Evolutionary conservation across 2,888 invertebrate genomes (phyloP).

Genomic region (Nesidiocoris tenuis): DNA sequence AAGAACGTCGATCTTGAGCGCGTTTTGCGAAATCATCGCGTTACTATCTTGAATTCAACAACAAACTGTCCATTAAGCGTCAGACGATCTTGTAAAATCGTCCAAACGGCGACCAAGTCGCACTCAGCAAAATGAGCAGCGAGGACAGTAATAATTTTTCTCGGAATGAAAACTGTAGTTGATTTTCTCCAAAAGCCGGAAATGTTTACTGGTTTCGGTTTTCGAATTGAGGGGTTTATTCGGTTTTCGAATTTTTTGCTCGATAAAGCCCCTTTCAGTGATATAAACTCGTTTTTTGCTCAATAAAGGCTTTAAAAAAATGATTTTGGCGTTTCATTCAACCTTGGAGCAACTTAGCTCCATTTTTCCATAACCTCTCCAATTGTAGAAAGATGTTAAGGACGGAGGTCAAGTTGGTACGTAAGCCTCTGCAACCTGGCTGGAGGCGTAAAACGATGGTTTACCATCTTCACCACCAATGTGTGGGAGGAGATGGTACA

Average conservation of each 20-base stretch:
- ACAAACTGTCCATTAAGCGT: too few species aligned
- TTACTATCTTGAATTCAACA: too few species aligned
- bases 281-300: neutral
- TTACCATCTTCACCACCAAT: constrained; percentile 18
- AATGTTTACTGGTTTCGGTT: too few species aligned
- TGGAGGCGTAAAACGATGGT: constrained; percentile 16
- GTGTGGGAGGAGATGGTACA: constrained; percentile 17
- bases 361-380: constrained; percentile 17
- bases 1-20: too few species aligned
- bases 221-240: too few species aligned
- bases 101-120: too few species aligned
- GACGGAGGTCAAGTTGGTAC: constrained; percentile 6
- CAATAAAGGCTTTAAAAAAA: neutral
- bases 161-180: too few species aligned
- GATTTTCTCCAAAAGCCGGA: too few species aligned
- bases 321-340: neutral
- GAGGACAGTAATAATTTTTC: too few species aligned
- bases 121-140: too few species aligned
- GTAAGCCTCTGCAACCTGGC: constrained; percentile 9
- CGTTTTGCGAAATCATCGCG: too few species aligned
- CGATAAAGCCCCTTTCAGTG: constrained; percentile 1
- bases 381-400: constrained; percentile 14
- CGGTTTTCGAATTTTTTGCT: constrained; percentile 7
- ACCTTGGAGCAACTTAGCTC: constrained; percentile 1
- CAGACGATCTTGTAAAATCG: too few species aligned